phyloP scores from a whole-genome alignment of 1,140 invertebrate genomes.

The Neotoxoptera formosana region DNA sequence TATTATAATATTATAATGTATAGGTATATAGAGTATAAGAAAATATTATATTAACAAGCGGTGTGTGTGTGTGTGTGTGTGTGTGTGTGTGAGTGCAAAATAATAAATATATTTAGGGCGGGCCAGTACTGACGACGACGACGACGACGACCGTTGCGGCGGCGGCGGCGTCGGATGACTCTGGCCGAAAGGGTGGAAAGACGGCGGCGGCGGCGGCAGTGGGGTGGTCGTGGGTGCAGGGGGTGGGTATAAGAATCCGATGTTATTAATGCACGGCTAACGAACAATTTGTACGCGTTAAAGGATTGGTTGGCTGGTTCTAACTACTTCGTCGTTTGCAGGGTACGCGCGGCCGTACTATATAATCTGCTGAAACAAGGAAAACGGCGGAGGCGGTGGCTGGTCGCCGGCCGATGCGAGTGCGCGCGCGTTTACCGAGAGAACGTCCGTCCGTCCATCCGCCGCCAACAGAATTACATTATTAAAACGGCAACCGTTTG shows the following conservation, averaged over 20 bases:
- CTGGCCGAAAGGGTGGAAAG: neutral
- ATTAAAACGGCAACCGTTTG: conserved; percentile 51
- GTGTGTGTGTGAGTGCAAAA: neutral
- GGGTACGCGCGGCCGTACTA: conserved; percentile 21
- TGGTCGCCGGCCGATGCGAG: neutral
- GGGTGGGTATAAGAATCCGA: conserved; percentile 41
- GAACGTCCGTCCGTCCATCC: neutral
- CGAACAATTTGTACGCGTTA: conserved; percentile 58
- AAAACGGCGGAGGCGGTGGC: conserved; percentile 2
- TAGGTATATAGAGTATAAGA: neutral
- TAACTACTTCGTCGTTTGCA: conserved; percentile 54
- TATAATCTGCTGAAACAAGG: conserved; percentile 52
- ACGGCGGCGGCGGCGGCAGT: neutral
- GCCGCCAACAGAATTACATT: conserved; percentile 48
- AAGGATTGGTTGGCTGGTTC: conserved; percentile 45
- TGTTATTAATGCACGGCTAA: conserved; percentile 56
- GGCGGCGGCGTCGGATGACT: neutral
- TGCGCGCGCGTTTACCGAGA: conserved; percentile 17
- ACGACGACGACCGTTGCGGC: neutral
- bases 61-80: neutral
- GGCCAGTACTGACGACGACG: neutral
- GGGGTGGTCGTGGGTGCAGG: neutral
- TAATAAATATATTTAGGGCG: neutral
- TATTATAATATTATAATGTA: neutral
- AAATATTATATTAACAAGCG: neutral